Evolutionary conservation across 2,113 vertebrate genomes (phyloP).

Genomic region (Heterotilapia buettikoferi): DNA sequence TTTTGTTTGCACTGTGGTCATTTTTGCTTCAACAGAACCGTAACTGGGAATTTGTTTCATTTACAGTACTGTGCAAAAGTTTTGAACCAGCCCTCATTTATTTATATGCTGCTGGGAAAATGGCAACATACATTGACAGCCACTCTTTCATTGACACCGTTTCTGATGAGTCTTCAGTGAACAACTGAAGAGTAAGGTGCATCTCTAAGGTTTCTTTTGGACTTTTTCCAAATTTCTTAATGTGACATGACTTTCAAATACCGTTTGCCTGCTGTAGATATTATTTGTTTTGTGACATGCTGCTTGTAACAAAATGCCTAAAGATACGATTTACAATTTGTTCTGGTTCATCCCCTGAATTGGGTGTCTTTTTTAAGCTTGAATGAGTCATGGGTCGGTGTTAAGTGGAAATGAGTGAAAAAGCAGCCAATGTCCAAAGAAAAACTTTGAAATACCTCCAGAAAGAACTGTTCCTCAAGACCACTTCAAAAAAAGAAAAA

Average conservation of each 20-base stretch:
- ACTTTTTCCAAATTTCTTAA: neutral
- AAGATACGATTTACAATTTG: neutral
- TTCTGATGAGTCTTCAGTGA: neutral
- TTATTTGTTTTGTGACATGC: neutral
- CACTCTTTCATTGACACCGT: neutral
- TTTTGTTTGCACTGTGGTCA: neutral
- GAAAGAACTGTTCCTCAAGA: neutral
- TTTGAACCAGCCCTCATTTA: neutral
- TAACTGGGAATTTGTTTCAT: neutral
- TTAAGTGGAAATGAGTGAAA: neutral
- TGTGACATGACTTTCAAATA: neutral
- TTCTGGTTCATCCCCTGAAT: neutral
- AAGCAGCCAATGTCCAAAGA: neutral
- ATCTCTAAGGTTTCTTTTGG: neutral
- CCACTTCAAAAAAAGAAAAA: neutral
- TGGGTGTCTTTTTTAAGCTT: neutral
- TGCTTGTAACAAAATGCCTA: neutral
- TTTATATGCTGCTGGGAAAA: neutral
- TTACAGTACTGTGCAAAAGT: neutral
- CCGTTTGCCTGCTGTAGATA: neutral
- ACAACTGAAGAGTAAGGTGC: neutral
- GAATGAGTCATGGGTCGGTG: neutral
- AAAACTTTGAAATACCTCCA: neutral
- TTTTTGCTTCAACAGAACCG: neutral
- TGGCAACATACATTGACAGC: neutral